A percentile compares a stretch with the other conserved stretches of the same genome.
Conservation (phyloP, 2,113 vertebrate species). For the Oreocharis arfaki region DNA sequence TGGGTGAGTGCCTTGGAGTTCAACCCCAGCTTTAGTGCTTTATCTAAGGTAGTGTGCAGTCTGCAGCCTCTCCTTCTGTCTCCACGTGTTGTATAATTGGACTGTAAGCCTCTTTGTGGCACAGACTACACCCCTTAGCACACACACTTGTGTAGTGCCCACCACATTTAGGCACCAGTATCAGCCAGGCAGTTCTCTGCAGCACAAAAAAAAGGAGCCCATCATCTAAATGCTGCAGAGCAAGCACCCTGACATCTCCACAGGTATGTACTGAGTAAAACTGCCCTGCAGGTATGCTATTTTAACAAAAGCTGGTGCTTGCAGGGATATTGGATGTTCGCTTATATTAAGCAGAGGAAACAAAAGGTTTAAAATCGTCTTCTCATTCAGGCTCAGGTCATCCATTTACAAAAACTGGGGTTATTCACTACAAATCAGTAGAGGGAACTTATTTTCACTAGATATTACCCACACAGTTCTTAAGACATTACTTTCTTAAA, state of each 20-base stretch:
- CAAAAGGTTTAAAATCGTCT: neutral
- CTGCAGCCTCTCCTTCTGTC: neutral
- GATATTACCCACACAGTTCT: neutral
- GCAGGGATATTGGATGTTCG: neutral
- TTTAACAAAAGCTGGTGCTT: neutral
- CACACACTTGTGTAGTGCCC: neutral
- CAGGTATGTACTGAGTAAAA: fast-evolving
- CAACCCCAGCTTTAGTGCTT: neutral
- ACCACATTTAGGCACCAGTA: neutral
- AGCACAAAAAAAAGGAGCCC: neutral
- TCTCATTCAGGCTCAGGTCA: neutral
- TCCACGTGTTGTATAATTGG: neutral
- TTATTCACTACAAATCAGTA: neutral
- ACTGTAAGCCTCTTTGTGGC: neutral
- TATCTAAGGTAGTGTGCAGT: neutral
- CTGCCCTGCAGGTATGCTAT: neutral
- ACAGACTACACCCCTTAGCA: neutral
- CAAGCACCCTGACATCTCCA: neutral
- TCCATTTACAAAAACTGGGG: neutral
- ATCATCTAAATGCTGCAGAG: neutral
- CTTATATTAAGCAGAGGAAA: neutral
- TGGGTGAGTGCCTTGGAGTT: neutral
- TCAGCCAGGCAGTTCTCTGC: neutral
- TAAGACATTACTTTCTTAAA: neutral
- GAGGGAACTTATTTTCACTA: neutral